These are phyloP conservation scores for Nemapogon koenigi DNA, from an alignment of 2,888 invertebrate species.

Conservation along the genomic window DNA sequence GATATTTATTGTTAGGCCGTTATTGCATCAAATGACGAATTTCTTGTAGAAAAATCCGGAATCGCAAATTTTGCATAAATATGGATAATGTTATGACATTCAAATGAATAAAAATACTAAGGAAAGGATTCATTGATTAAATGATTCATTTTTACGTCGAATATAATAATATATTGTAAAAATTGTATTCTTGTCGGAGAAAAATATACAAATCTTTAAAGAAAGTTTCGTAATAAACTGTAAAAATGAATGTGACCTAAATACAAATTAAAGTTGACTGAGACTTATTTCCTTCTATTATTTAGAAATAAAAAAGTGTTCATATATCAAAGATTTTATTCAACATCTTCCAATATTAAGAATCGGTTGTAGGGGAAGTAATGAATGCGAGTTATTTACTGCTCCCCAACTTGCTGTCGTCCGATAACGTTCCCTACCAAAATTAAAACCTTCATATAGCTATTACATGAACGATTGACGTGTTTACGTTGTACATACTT, in stretches of 20 bases:
- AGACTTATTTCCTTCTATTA: too few species aligned
- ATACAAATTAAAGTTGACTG: too few species aligned
- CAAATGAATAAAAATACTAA: too few species aligned
- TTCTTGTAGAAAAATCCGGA: constrained; percentile 13
- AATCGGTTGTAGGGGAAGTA: constrained; percentile 27
- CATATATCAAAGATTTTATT: constrained; percentile 5
- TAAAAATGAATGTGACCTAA: too few species aligned
- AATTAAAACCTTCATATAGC: constrained; percentile 30
- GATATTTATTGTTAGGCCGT: constrained; percentile 64
- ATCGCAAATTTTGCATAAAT: not conserved
- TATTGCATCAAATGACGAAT: constrained; percentile 64
- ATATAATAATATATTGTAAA: too few species aligned
- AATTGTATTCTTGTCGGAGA: too few species aligned
- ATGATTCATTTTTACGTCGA: too few species aligned
- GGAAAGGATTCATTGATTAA: too few species aligned
- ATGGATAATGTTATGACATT: not conserved
- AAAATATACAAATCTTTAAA: too few species aligned
- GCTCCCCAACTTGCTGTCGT: constrained; percentile 37
- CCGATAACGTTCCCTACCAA: constrained; percentile 37
- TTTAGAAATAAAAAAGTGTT: too few species aligned
- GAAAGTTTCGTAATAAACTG: too few species aligned
- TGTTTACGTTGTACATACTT: too few species aligned
- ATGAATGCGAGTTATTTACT: constrained; percentile 50
- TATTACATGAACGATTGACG: constrained; percentile 39
- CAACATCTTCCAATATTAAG: constrained; percentile 9